These are phyloP conservation scores for Scaptomyza graminum DNA, from an alignment of 1,140 invertebrate species.

Conservation along the genomic window DNA sequence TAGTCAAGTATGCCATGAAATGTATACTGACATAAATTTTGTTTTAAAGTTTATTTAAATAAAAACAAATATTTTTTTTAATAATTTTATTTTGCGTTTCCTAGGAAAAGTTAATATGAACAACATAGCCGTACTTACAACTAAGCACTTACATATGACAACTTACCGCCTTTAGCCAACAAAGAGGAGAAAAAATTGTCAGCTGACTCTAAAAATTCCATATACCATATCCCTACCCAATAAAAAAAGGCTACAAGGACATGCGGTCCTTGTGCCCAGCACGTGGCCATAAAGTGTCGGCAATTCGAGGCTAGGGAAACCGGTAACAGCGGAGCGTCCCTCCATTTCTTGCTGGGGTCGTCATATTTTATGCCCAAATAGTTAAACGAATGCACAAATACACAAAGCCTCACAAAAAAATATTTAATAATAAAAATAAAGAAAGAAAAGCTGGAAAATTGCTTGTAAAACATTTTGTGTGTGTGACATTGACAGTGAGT, in stretches of 20 bases:
- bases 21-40: no score
- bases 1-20: no score
- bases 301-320: conserved; percentile 24
- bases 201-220: conserved; percentile 42
- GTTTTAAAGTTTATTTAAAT: no score
- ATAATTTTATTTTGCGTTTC: no score
- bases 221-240: conserved; percentile 5
- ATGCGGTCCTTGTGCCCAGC: conserved; percentile 36
- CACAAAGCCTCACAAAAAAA: conserved; percentile 64
- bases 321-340: not conserved
- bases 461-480: conserved; percentile 76
- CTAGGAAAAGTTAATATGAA: no score
- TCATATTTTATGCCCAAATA: conserved; percentile 77
- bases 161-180: conserved; percentile 35
- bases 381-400: conserved; percentile 72
- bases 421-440: not conserved
- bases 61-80: no score
- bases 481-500: conserved; percentile 56
- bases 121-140: conserved; percentile 43
- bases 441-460: conserved; percentile 77
- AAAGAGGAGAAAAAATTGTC: conserved; percentile 14
- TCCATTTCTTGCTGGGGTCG: conserved; percentile 25
- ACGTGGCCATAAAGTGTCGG: conserved; percentile 76
- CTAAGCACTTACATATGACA: conserved; percentile 43
- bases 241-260: conserved; percentile 64